Evolutionary conservation across 30 jellyfish, hydroid and myxozoan species (phyloP), one percentile per base, ranked within the genome.

Genomic region (Pseudorhiza aurosa): DNA sequence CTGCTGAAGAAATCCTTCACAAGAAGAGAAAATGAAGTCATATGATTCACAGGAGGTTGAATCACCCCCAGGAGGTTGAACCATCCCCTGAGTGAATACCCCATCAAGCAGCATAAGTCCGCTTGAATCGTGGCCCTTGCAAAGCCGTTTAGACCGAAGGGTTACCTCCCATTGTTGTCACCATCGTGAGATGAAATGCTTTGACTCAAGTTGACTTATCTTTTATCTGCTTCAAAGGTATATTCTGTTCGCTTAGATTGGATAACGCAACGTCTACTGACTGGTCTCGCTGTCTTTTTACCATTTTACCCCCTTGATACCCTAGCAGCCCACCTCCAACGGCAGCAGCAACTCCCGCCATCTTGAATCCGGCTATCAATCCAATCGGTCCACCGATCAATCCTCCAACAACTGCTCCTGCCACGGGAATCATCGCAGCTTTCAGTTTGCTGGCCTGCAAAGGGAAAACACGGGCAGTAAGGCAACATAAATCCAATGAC

Each of bases 281-380:
- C 30, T 87, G 69, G 59, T 94, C 96, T 46, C 91, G 96, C 76
- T 60, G 82, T 33, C 73, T 75, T 57, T 87, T 88, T 8, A 94
- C 28, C 69, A 81, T 75, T 28, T 75, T 75, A 5, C 96, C 99
- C 14, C 97, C 96, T 39, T 87, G 97, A 47, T 82, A 94, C 9
- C 99, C 99, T 31, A 85, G 91, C 11, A 94, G 55, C 10, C 97
- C 79, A 33, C 99, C 99, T 2, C 97, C 99, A 25, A 94, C 99
- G 18, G 99, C 99, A 32, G 97, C 91, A 45, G 99, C 97, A 55
- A 83, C 97, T 11, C 99, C 99, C 4, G 99, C 99, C 49, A 94
- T 55, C 72, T 94, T 94, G 72, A 94, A 94, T 21, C 99, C 99
- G 26, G 99, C 99, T 70, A 94, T 9, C 28, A 94, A 80, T 26